These are phyloP conservation scores for Cercopithecus mona DNA, from an alignment of 2,113 vertebrate species.

Conservation along the genomic window DNA sequence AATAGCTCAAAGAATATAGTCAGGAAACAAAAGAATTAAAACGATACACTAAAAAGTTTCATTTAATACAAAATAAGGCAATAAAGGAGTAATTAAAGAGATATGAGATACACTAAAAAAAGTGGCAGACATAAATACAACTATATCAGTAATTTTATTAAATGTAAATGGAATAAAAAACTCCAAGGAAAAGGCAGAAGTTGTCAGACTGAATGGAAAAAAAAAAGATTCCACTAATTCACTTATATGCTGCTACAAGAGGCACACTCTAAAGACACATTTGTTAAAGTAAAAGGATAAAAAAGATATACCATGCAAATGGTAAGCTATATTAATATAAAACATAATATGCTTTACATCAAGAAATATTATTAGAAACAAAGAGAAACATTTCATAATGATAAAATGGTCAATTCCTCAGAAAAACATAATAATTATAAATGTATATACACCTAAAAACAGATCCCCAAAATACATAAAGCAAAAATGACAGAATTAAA, in stretches of 20 bases:
- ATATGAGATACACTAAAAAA: not conserved
- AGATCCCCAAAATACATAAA: not conserved
- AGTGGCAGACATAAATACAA: not conserved
- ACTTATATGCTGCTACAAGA: not conserved
- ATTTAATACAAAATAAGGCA: not conserved
- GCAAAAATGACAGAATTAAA: not conserved
- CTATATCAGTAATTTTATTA: not conserved
- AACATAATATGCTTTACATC: not conserved
- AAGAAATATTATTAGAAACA: not conserved
- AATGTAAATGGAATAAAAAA: not conserved
- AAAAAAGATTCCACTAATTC: not conserved
- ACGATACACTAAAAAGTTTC: not conserved
- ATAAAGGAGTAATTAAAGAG: not conserved
- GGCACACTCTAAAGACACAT: not conserved
- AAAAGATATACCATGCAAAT: not conserved
- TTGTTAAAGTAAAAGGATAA: not conserved
- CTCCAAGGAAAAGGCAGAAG: not conserved
- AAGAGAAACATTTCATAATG: not conserved
- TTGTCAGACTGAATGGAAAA: not conserved
- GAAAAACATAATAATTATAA: not conserved
- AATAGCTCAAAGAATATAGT: not conserved
- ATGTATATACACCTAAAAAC: not conserved
- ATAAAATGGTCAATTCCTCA: not conserved
- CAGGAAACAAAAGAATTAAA: conserved; percentile 8
- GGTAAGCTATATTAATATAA: not conserved